A percentile compares a stretch with the other conserved stretches of the same genome.
Conservation (phyloP, 2,888 invertebrate species). For the Eristalis pertinax region DNA sequence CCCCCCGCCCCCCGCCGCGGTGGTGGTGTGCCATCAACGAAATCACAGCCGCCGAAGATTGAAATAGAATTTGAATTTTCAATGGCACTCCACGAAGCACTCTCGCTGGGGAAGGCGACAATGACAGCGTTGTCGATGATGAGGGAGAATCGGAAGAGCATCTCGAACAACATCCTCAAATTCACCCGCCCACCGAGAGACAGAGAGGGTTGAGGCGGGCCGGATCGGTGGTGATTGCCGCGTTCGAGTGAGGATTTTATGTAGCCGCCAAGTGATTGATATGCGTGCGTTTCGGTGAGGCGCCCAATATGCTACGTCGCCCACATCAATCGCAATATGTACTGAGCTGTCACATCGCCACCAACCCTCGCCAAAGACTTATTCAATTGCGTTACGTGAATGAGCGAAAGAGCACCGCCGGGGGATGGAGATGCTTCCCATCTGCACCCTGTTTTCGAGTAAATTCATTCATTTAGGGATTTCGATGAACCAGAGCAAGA, state of each 20-base stretch:
- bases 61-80: slow-evolving; percentile 57
- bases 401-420: slow-evolving; percentile 51
- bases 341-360: neutral
- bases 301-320: neutral
- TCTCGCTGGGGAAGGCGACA: slow-evolving; percentile 7
- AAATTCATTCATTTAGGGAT: slow-evolving; percentile 51
- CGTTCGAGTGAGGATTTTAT: slow-evolving; percentile 38
- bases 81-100: slow-evolving; percentile 25
- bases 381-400: slow-evolving; percentile 63
- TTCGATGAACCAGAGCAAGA: slow-evolving; percentile 34
- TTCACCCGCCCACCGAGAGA: neutral
- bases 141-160: slow-evolving; percentile 10
- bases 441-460: neutral
- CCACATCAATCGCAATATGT: slow-evolving; percentile 4
- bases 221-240: slow-evolving; percentile 48
- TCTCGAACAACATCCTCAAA: neutral
- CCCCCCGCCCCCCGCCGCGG: neutral
- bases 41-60: slow-evolving; percentile 44
- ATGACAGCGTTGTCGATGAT: neutral
- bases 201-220: neutral
- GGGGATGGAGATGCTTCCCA: slow-evolving; percentile 2
- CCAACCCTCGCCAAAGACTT: slow-evolving; percentile 30
- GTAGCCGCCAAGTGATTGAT: slow-evolving; percentile 60
- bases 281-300: slow-evolving; percentile 44
- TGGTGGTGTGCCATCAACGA: neutral